Evolutionary conservation across 2,888 invertebrate genomes (phyloP).

Genomic region (Agrotis clavis): DNA sequence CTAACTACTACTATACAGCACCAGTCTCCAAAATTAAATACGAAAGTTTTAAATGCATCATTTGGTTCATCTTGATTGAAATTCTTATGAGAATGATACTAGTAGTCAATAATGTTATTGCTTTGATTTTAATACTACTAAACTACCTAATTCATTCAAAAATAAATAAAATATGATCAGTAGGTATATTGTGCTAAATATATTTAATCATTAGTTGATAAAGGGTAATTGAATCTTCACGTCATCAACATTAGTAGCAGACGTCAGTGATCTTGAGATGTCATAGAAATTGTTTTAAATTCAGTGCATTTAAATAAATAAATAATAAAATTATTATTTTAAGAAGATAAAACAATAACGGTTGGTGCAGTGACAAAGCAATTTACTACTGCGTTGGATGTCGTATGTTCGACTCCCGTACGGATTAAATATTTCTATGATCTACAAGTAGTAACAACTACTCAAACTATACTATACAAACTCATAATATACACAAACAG

Average conservation of each 20-base stretch:
- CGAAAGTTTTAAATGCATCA: conserved; percentile 27
- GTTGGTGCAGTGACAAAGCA: no score
- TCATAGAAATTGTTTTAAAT: neutral
- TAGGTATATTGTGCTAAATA: neutral
- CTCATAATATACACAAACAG: no score
- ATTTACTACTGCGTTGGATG: no score
- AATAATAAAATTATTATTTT: neutral
- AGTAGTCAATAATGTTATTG: neutral
- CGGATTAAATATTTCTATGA: no score
- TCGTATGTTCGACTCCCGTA: no score
- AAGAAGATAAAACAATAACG: neutral
- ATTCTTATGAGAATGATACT: neutral
- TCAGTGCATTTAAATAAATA: conserved; percentile 6
- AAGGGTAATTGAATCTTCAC: conserved; percentile 39
- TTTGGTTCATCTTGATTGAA: neutral
- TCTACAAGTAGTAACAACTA: no score
- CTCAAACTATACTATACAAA: no score
- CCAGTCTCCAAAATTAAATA: conserved; percentile 3
- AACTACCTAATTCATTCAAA: neutral
- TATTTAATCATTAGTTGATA: conserved; percentile 23
- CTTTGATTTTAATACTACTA: no score
- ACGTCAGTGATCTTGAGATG: conserved; percentile 35
- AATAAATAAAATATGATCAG: neutral
- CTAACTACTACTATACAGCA: neutral
- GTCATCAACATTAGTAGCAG: conserved; percentile 13